Evolutionary conservation across 2,113 vertebrate genomes (phyloP).

Genomic region (Agapornis roseicollis): DNA sequence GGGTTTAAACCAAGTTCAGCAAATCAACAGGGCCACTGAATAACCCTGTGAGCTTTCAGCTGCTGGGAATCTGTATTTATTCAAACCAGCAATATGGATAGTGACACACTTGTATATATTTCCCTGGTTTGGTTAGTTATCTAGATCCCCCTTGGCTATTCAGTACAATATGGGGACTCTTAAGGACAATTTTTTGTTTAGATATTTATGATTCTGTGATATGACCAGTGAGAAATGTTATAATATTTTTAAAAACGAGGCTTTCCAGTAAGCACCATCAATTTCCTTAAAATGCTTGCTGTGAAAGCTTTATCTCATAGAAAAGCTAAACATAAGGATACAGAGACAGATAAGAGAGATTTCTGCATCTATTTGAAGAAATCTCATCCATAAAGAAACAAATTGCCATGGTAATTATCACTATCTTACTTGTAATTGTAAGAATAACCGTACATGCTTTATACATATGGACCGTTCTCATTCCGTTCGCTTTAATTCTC

Average conservation of each 20-base stretch:
- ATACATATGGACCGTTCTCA: conserved; percentile 42
- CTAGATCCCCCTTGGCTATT: neutral
- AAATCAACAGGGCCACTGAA: neutral
- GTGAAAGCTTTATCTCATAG: conserved; percentile 31
- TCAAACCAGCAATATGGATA: neutral
- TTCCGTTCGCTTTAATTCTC: neutral
- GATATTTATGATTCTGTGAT: too few species aligned
- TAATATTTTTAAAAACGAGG: neutral
- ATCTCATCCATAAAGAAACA: conserved; percentile 67
- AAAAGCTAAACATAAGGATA: conserved; percentile 58
- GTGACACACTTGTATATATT: neutral
- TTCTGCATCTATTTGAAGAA: conserved; percentile 64
- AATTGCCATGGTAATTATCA: conserved; percentile 68
- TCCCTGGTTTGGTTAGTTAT: neutral
- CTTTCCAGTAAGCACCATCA: conserved; percentile 46
- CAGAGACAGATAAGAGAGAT: conserved; percentile 46
- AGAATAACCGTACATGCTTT: conserved; percentile 37
- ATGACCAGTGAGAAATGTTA: neutral
- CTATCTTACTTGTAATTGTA: conserved; percentile 36
- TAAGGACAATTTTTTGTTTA: neutral
- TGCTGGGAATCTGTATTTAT: neutral
- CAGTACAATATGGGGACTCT: neutral
- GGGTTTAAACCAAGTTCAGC: neutral
- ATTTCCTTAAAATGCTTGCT: conserved; percentile 63
- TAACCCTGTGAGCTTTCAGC: neutral